These are phyloP conservation scores for Calliopsis andreniformis DNA, from an alignment of 1,140 invertebrate genomes.

Conservation along the genomic window DNA sequence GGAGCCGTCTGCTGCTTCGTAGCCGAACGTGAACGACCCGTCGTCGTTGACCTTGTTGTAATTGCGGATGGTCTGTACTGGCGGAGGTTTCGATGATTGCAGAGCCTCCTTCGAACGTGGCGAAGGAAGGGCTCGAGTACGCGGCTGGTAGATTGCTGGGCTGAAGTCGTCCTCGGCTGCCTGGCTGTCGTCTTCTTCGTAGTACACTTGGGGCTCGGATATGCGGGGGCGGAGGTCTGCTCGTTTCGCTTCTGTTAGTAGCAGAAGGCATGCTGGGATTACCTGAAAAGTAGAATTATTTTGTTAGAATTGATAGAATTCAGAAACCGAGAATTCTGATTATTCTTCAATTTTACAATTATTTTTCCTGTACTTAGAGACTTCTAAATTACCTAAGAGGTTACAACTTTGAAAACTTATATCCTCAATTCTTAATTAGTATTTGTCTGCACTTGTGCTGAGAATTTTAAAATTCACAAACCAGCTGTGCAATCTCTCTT, in stretches of 20 bases:
- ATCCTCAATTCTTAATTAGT: too few species aligned
- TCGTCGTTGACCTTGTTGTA: slow-evolving; percentile 92
- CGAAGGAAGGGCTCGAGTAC: slow-evolving; percentile 74
- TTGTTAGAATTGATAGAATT: background rate
- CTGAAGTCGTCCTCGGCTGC: slow-evolving; percentile 71
- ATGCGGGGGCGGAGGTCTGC: slow-evolving; percentile 74
- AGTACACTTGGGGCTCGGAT: slow-evolving; percentile 74
- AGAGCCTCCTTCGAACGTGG: slow-evolving; percentile 80
- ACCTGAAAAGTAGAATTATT: slow-evolving; percentile 64
- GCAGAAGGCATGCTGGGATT: slow-evolving; percentile 74
- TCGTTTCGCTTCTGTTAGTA: slow-evolving; percentile 71
- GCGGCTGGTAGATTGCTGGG: slow-evolving; percentile 75
- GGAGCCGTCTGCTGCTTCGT: slow-evolving; percentile 93
- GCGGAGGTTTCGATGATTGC: slow-evolving; percentile 85
- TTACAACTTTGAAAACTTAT: background rate
- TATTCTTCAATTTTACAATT: too few species aligned
- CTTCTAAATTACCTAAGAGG: background rate
- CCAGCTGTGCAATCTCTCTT: too few species aligned
- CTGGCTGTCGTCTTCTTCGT: slow-evolving; percentile 75
- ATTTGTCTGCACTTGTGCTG: too few species aligned
- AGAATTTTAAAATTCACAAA: too few species aligned
- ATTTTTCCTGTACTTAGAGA: background rate
- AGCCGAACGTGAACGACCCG: slow-evolving; percentile 93
- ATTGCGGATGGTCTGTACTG: slow-evolving; percentile 90
- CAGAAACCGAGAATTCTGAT: background rate